Evolutionary conservation across 2,113 vertebrate species (phyloP).

Genomic region (Halichoerus grypus): DNA sequence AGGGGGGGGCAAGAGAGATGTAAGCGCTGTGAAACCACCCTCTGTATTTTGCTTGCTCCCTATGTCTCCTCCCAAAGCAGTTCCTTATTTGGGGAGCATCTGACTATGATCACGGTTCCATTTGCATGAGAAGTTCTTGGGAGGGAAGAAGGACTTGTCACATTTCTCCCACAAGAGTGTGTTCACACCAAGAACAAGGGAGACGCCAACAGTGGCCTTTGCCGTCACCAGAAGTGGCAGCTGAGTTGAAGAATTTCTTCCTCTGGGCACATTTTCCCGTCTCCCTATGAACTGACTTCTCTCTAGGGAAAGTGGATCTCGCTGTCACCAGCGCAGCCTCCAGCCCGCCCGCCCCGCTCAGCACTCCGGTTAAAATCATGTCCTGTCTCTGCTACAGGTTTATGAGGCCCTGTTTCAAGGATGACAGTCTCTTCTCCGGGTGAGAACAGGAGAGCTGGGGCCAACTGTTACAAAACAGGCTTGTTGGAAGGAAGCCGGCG

Average conservation of each 20-base stretch:
- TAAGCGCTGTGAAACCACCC: neutral
- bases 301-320: conserved; percentile 70
- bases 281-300: conserved; percentile 26
- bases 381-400: conserved; percentile 81
- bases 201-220: conserved; percentile 59
- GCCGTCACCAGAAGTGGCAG: conserved; percentile 53
- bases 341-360: neutral
- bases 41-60: neutral
- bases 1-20: neutral
- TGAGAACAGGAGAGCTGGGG: conserved; percentile 76
- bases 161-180: conserved; percentile 54
- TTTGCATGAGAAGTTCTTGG: conserved; percentile 52
- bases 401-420: conserved; percentile 80
- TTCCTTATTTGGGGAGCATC: conserved; percentile 29
- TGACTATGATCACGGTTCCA: conserved; percentile 50
- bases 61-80: neutral
- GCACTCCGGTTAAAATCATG: conserved; percentile 70
- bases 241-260: conserved; percentile 70
- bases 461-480: conserved; percentile 87
- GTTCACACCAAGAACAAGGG: conserved; percentile 71
- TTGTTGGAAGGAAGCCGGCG: conserved; percentile 85
- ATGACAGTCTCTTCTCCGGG: conserved; percentile 83
- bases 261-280: neutral
- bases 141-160: conserved; percentile 60
- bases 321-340: conserved; percentile 69